Evolutionary conservation across 2,797 vertebrate species (phyloP).

Genomic region (Hyperoplus immaculatus): DNA sequence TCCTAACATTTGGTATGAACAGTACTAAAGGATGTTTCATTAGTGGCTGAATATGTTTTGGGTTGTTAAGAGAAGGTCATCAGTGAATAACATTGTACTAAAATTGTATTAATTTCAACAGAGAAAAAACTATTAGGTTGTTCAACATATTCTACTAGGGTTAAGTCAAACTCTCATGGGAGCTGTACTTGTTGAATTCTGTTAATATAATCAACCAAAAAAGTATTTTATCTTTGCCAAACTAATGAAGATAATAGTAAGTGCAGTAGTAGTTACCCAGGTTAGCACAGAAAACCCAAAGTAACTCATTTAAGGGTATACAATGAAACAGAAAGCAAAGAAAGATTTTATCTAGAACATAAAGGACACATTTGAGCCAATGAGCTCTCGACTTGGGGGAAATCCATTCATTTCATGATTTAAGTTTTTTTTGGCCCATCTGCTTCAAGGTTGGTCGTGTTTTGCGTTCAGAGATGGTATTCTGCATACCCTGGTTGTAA

Average conservation of each 20-base stretch:
- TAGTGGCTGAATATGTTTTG: not conserved
- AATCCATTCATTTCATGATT: constrained; percentile 13
- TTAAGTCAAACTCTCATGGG: not conserved
- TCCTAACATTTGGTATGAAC: no score
- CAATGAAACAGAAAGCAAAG: not conserved
- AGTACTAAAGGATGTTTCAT: no score
- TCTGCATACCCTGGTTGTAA: no score
- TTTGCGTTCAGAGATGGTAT: no score
- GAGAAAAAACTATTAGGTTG: no score
- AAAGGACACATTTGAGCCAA: not conserved
- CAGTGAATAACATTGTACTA: not conserved
- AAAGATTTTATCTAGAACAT: not conserved
- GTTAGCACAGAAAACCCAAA: not conserved
- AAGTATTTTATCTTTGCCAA: not conserved
- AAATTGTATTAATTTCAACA: not conserved
- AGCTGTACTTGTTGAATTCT: not conserved
- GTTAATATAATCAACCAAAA: not conserved
- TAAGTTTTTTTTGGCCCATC: no score
- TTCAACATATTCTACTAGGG: not conserved
- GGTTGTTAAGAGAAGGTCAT: not conserved
- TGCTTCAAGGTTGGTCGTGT: no score
- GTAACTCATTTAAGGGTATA: not conserved
- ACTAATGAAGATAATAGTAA: not conserved
- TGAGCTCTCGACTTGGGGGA: not conserved
- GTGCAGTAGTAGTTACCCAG: not conserved